Conservation (phyloP, 2,113 vertebrate species). For the Gallinago media region DNA sequence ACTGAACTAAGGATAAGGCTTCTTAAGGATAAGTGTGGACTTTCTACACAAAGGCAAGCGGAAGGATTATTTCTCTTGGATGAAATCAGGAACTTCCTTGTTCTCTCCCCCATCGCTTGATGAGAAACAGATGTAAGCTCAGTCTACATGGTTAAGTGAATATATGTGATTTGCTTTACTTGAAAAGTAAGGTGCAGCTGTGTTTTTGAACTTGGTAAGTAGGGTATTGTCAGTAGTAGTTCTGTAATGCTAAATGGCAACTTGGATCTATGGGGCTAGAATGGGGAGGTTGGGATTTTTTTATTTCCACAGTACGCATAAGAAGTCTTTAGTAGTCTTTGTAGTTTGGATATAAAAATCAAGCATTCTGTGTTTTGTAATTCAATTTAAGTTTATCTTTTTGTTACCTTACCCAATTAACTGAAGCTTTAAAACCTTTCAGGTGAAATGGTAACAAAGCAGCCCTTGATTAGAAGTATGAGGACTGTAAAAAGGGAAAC, state of each 20-base stretch:
- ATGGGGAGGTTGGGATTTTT: not conserved
- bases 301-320: not conserved
- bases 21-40: not conserved
- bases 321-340: not conserved
- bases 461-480: conserved; percentile 98
- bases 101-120: not conserved
- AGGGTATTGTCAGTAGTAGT: not conserved
- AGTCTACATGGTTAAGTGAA: not conserved
- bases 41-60: not conserved
- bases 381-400: not conserved
- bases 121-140: not conserved
- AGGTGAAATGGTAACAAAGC: conserved; percentile 99
- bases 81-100: not conserved
- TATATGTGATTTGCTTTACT: not conserved
- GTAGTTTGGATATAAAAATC: not conserved
- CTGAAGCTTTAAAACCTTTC: conserved; percentile 31
- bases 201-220: not conserved
- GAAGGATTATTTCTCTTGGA: not conserved
- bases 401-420: not conserved
- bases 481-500: conserved; percentile 99
- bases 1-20: not conserved
- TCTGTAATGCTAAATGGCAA: not conserved
- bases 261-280: not conserved
- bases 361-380: not conserved
- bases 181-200: not conserved